Percentiles rank a stretch among this genome's conserved stretches.
Conservation (phyloP, 2,113 vertebrate species). For the Thinocorus orbignyianus region DNA sequence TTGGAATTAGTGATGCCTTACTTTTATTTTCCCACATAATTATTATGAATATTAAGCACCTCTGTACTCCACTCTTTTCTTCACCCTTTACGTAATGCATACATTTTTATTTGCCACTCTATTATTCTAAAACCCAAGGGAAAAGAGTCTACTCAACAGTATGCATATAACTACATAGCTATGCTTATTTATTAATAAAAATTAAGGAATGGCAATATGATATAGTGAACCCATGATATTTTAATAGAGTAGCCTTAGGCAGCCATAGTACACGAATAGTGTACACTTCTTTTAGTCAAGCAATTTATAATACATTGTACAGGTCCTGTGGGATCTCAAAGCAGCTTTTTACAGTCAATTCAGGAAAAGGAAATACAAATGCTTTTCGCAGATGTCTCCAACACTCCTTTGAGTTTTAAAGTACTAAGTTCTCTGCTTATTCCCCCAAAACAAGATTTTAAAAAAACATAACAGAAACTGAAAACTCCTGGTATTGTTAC, state of each 20-base stretch:
- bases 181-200: conserved; percentile 35
- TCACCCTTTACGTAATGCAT: background rate
- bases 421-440: background rate
- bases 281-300: background rate
- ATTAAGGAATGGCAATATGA: background rate
- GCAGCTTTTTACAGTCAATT: background rate
- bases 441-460: background rate
- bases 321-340: background rate
- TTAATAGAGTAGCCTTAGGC: conserved; percentile 1
- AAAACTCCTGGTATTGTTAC: background rate
- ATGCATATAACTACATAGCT: background rate
- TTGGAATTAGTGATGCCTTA: background rate
- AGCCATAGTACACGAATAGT: background rate
- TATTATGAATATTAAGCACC: background rate
- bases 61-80: background rate
- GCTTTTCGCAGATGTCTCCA: conserved; percentile 8
- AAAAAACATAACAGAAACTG: background rate
- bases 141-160: background rate
- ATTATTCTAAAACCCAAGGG: background rate
- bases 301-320: conserved; percentile 16
- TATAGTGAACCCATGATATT: background rate
- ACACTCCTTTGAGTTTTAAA: background rate
- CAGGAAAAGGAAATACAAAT: background rate
- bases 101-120: background rate
- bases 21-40: background rate